These are phyloP conservation scores for Entomyzon cyanotis DNA, from an alignment of 2,113 vertebrate genomes.

Conservation along the genomic window DNA sequence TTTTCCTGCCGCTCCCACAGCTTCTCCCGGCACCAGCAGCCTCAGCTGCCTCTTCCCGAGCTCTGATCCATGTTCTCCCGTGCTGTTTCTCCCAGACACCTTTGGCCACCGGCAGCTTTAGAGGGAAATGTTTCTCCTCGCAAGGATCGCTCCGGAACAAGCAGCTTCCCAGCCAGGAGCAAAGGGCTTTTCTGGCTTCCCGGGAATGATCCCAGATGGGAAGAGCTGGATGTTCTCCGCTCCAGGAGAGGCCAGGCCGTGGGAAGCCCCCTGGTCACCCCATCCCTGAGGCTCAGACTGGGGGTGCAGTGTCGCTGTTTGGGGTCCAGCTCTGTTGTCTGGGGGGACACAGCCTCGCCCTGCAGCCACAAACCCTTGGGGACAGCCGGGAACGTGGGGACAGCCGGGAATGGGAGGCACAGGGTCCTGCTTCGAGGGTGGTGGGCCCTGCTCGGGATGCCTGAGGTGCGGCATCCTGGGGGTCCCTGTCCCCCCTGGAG, in stretches of 20 bases:
- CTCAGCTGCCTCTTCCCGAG: neutral
- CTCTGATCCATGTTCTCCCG: neutral
- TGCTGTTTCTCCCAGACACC: neutral
- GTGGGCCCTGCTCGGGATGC: accelerated
- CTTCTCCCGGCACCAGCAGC: neutral
- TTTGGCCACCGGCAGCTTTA: neutral
- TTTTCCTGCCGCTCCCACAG: neutral
- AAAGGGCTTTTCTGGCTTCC: neutral
- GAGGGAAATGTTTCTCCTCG: neutral
- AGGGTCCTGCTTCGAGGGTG: neutral
- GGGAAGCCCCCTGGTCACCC: neutral
- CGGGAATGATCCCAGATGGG: neutral
- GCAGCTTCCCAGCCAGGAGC: neutral
- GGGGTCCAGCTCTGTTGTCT: neutral
- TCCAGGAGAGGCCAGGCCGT: neutral
- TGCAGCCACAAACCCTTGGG: neutral
- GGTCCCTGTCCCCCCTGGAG: neutral
- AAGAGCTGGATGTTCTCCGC: neutral
- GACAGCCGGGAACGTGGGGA: neutral
- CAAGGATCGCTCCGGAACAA: neutral
- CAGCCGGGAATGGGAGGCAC: neutral
- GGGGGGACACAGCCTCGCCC: neutral
- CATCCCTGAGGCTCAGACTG: accelerated
- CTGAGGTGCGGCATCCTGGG: neutral
- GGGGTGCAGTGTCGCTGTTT: accelerated